These are phyloP conservation scores for Eutolmus rufibarbis DNA, from an alignment of 2,888 invertebrate genomes.

Conservation along the genomic window DNA sequence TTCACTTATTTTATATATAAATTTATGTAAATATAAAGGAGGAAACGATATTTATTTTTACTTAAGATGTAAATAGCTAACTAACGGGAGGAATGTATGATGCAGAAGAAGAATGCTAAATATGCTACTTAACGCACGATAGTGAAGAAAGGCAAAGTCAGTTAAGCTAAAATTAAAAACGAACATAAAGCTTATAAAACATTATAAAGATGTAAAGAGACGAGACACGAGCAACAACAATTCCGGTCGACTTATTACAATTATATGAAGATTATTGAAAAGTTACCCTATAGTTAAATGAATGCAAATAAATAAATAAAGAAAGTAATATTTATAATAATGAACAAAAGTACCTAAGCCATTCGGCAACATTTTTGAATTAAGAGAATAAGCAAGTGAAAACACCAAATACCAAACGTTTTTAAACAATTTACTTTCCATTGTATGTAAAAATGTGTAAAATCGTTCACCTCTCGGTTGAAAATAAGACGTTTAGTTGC, in stretches of 20 bases:
- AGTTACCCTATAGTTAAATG: slow-evolving; percentile 25
- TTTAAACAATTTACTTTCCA: slow-evolving; percentile 24
- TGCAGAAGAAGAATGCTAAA: not conserved
- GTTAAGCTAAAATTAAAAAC: not conserved
- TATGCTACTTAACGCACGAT: slow-evolving; percentile 19
- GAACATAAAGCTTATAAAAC: not conserved
- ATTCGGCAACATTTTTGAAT: slow-evolving; percentile 57
- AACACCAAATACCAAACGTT: slow-evolving; percentile 38
- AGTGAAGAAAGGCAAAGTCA: not conserved
- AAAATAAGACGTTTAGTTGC: slow-evolving; percentile 8
- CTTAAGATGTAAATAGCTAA: slow-evolving; percentile 23
- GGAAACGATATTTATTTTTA: slow-evolving; percentile 27
- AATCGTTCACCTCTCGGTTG: not conserved
- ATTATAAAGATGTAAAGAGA: not conserved
- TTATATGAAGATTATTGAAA: slow-evolving; percentile 30
- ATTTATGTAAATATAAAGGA: slow-evolving; percentile 38
- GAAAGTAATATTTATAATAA: slow-evolving; percentile 22
- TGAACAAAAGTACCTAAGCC: slow-evolving; percentile 60
- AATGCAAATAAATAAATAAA: slow-evolving; percentile 34
- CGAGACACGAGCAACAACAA: not conserved
- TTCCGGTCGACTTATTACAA: slow-evolving; percentile 24
- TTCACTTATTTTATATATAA: slow-evolving; percentile 40
- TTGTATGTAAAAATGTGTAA: not conserved
- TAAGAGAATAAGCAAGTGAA: slow-evolving; percentile 38
- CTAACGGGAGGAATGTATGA: not conserved